Base-by-base conservation (phyloP, 2,797 vertebrate species). In the Chromis chromis region DNA sequence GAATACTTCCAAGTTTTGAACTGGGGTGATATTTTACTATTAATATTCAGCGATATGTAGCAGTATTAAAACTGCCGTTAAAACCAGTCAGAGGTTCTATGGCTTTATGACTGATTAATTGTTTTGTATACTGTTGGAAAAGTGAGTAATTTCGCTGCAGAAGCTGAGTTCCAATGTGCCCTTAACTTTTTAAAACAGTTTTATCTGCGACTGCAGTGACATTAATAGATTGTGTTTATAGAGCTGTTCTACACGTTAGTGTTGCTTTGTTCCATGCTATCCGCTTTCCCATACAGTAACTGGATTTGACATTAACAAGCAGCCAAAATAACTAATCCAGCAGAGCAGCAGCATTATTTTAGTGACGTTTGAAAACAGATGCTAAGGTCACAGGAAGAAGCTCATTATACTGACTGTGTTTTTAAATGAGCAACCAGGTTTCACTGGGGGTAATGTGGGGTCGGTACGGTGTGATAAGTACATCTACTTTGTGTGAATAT, bases 311-410 rank as follows among this genome's bases (percentile, higher is more conserved):
- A 44, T 81, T 48, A 58, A 76, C 58, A 9, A 0, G 1, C 24
- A 59, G 76, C 76, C 85, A 81, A 86, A 83, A 74, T 52, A 84
- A 83, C 55, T 52, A 69, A 54, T n/a, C 1, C 6, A 60, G 22
- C 40, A 3, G 25, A 5, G 19, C 40, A 27, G 58, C 50, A 28
- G 61, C 62, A 22, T 7, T 49, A 1, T 69, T 69, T 24, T 4
- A 59, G 11, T 59, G 65, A 74, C 56, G 8, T 42, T 36, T 83
- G 71, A 63, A 72, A 73, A 31, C 1, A 6, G 13, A 17, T 3
- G 24, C 16, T 60, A 39, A 83, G 69, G 71, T 72, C 74, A 74
- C 44, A 81, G 82, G 79, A 74, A 71, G 62, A 0, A 21, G 57
- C n/a, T 66, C 9, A 27, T 57, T 61, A n/a, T 73, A 16, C 16